Conservation (phyloP, 2,888 invertebrate genomes). For the Pristionchus exspectatus region DNA sequence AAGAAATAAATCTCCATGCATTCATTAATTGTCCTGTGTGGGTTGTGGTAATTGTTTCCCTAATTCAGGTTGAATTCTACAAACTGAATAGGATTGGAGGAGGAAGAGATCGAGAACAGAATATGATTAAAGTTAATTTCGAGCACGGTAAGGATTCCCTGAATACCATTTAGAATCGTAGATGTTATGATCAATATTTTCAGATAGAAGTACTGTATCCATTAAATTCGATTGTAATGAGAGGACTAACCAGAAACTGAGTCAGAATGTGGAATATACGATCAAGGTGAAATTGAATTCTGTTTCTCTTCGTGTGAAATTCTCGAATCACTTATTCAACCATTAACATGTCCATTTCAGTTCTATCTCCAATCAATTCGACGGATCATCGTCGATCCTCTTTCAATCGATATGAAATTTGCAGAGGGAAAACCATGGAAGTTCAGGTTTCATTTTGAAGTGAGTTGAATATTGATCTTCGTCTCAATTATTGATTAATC, state of each 20-base stretch:
- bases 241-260: background rate
- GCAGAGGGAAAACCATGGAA: background rate
- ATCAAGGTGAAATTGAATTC: conserved; percentile 7
- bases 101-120: background rate
- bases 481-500: background rate
- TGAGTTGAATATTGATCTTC: background rate
- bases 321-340: background rate
- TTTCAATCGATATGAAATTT: background rate
- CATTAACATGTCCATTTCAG: conserved; percentile 52
- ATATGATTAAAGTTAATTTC: background rate
- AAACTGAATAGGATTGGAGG: background rate
- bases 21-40: background rate
- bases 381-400: conserved; percentile 64
- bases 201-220: conserved; percentile 26
- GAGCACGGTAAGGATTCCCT: conserved; percentile 5
- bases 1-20: background rate
- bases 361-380: conserved; percentile 61
- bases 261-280: conserved; percentile 23
- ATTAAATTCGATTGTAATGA: conserved; percentile 2
- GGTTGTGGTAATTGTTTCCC: no score
- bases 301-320: background rate
- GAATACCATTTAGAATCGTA: background rate
- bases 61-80: background rate
- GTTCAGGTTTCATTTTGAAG: conserved; percentile 49
- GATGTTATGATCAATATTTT: background rate